phyloP scores from a whole-genome alignment of 2,113 vertebrate genomes.

The Scytalopus superciliaris region DNA sequence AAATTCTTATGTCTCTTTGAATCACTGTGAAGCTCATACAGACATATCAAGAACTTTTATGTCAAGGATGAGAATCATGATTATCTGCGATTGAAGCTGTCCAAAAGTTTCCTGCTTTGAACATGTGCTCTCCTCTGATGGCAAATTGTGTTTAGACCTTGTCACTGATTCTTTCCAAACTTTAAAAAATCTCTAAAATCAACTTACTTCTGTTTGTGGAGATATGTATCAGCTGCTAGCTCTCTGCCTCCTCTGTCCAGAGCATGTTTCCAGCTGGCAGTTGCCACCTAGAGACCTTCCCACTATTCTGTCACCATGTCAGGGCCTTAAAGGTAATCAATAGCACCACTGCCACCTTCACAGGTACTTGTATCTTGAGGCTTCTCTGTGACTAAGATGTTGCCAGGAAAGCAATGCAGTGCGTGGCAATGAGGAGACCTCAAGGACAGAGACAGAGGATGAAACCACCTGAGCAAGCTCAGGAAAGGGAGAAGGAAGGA shows the following conservation, averaged over 20 bases:
- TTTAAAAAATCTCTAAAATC: not conserved
- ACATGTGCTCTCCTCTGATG: not conserved
- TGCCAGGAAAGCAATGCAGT: not conserved
- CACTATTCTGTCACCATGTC: not conserved
- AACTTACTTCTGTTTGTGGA: not conserved
- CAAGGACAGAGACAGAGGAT: not conserved
- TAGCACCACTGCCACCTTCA: not conserved
- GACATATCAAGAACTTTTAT: not conserved
- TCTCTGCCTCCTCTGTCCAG: not conserved
- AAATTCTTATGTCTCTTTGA: not conserved
- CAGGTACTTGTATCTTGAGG: too few species aligned
- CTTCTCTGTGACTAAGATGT: not conserved
- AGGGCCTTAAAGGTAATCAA: not conserved
- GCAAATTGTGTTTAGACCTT: not conserved
- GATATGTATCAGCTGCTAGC: not conserved
- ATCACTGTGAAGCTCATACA: not conserved
- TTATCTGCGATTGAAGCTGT: not conserved
- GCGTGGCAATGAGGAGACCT: not conserved
- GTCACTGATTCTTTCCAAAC: not conserved
- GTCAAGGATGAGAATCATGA: not conserved
- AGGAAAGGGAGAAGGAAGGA: not conserved
- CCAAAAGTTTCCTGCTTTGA: not conserved
- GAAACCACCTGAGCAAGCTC: not conserved
- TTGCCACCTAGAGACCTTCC: not conserved
- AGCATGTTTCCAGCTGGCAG: not conserved